Evolutionary conservation across 1,140 invertebrate genomes (phyloP).

Genomic region (Drosophila tsacasi): DNA sequence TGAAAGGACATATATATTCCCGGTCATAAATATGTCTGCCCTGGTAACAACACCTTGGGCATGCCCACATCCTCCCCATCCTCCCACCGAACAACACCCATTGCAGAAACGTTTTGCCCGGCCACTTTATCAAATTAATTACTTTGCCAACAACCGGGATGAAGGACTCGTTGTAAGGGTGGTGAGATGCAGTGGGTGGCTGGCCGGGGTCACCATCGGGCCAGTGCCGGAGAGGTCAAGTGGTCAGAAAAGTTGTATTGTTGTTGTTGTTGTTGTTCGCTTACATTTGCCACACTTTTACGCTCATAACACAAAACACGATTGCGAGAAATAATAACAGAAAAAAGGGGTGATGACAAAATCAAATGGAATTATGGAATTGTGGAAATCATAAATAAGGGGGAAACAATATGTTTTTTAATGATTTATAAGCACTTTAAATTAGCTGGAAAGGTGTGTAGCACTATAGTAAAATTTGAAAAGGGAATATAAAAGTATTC

Average conservation of each 20-base stretch:
- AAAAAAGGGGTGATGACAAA: constrained; percentile 1
- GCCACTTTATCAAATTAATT: constrained; percentile 83
- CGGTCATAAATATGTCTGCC: constrained; percentile 76
- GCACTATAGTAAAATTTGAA: too few species aligned
- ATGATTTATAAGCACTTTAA: too few species aligned
- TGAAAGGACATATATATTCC: constrained; percentile 38
- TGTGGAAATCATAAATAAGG: neutral
- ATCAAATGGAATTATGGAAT: constrained; percentile 14
- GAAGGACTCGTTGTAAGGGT: constrained; percentile 7
- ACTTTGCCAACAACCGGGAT: constrained; percentile 72
- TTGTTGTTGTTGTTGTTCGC: constrained; percentile 54
- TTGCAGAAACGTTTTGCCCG: constrained; percentile 37
- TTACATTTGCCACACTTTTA: constrained; percentile 72
- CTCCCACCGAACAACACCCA: constrained; percentile 9
- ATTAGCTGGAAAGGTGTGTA: neutral
- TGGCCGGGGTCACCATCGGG: neutral
- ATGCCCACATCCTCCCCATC: neutral
- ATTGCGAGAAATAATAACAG: constrained; percentile 5
- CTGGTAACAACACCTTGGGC: constrained; percentile 19
- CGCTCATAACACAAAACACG: constrained; percentile 58
- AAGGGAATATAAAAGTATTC: too few species aligned
- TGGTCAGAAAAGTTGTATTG: constrained; percentile 70
- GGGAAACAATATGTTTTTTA: neutral
- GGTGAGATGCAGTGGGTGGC: constrained; percentile 1
- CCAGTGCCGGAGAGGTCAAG: constrained; percentile 26